Conservation (phyloP, 1,140 invertebrate genomes). For the Tetramorium parvispinum region DNA sequence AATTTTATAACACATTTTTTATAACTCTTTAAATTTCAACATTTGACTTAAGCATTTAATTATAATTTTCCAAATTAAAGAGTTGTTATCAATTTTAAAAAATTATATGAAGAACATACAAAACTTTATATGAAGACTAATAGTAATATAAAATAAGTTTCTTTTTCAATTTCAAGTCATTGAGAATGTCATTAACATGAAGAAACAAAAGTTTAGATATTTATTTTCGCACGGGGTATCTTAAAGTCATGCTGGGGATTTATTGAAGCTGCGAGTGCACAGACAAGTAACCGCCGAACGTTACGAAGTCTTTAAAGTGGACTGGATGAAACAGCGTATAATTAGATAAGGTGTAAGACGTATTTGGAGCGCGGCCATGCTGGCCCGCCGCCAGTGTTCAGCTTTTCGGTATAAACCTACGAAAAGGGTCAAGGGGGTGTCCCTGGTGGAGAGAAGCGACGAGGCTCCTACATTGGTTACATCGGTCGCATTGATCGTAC, state of each 20-base stretch:
- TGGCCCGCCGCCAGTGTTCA: conserved; percentile 81
- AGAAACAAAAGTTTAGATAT: background rate
- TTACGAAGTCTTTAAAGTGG: conserved; percentile 80
- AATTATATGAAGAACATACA: background rate
- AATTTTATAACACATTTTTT: background rate
- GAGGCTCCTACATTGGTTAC: conserved; percentile 66
- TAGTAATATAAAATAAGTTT: background rate
- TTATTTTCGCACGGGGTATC: conserved; percentile 20
- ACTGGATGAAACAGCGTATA: conserved; percentile 83
- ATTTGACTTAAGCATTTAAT: background rate
- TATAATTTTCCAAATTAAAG: background rate
- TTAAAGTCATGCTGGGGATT: conserved; percentile 70
- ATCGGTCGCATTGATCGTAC: conserved; percentile 57
- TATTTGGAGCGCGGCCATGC: conserved; percentile 85
- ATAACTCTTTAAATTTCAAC: background rate
- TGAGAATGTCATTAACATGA: background rate
- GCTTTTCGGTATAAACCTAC: conserved; percentile 75
- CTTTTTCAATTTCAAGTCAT: background rate
- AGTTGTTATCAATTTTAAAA: background rate
- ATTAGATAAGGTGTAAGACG: conserved; percentile 85
- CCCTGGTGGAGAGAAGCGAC: conserved; percentile 69
- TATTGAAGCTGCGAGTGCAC: conserved; percentile 77
- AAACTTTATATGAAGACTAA: background rate
- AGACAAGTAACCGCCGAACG: conserved; percentile 81
- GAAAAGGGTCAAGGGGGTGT: conserved; percentile 75